phyloP scores from a whole-genome alignment of 37 sponge, comb jelly and placozoan genomes.

The Diacarnus erythraeanus region DNA sequence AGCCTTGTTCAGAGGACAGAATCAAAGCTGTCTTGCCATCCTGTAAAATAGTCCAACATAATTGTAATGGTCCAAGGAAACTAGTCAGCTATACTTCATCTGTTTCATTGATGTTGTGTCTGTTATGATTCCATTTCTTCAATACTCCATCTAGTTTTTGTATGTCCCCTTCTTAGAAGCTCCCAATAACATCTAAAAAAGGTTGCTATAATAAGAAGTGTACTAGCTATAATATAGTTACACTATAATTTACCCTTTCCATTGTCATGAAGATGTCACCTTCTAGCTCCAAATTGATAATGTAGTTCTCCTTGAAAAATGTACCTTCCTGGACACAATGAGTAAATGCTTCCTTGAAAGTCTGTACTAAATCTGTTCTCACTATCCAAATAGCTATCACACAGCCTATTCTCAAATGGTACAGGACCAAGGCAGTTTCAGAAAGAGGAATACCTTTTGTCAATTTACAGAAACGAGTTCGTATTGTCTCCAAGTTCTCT shows the following conservation, averaged over 20 bases:
- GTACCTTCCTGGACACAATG: neutral
- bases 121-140: neutral
- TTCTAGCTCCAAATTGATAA: neutral
- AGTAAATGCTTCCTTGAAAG: neutral
- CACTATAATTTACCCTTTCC: neutral
- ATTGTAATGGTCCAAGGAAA: too few relatives aligned
- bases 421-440: neutral
- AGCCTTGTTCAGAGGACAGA: neutral
- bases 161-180: neutral
- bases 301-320: neutral
- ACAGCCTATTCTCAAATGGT: neutral
- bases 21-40: conserved; percentile 12
- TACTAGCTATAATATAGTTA: neutral
- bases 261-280: neutral
- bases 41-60: neutral
- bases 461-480: neutral
- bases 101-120: neutral
- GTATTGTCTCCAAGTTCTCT: neutral
- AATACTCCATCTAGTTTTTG: neutral
- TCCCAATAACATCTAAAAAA: neutral
- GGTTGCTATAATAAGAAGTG: neutral
- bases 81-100: neutral
- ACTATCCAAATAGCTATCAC: neutral
- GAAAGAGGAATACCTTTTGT: neutral
- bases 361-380: neutral